Evolutionary conservation across 2,113 vertebrate species (phyloP).

Genomic region (Hemibagrus wyckioides): DNA sequence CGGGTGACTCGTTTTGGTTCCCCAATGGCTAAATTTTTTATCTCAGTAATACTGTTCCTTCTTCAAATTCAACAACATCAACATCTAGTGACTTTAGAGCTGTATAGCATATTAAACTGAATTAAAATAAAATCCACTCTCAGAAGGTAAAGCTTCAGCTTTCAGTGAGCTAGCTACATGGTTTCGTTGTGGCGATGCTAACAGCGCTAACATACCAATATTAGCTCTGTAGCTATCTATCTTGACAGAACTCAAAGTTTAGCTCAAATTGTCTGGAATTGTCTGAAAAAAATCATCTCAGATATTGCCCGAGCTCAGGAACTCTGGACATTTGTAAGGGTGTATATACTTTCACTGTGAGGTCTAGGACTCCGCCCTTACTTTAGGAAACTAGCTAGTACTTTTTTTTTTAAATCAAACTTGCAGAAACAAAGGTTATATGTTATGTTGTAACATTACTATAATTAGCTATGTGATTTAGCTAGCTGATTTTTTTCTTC

Average conservation of each 20-base stretch:
- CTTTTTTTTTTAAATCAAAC: not conserved
- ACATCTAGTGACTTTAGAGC: too few species aligned
- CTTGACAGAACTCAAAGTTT: not conserved
- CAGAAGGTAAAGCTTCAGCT: too few species aligned
- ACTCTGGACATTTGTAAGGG: not conserved
- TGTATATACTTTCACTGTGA: too few species aligned
- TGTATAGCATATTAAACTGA: too few species aligned
- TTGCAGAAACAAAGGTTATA: not conserved
- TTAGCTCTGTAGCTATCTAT: too few species aligned
- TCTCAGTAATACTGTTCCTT: not conserved
- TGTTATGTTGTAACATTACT: not conserved
- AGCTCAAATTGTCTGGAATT: not conserved
- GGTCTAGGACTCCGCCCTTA: too few species aligned
- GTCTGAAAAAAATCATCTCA: not conserved
- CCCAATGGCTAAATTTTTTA: not conserved
- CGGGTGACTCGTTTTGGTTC: not conserved
- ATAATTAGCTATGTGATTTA: not conserved
- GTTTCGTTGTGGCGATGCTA: too few species aligned
- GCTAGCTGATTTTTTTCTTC: not conserved
- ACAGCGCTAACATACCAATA: too few species aligned
- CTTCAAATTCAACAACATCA: too few species aligned
- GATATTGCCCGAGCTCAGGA: not conserved
- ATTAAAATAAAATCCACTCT: too few species aligned
- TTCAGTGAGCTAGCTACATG: too few species aligned
- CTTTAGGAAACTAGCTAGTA: too few species aligned